phyloP scores from a whole-genome alignment of 1,140 invertebrate genomes.

The Anastrepha ludens region DNA sequence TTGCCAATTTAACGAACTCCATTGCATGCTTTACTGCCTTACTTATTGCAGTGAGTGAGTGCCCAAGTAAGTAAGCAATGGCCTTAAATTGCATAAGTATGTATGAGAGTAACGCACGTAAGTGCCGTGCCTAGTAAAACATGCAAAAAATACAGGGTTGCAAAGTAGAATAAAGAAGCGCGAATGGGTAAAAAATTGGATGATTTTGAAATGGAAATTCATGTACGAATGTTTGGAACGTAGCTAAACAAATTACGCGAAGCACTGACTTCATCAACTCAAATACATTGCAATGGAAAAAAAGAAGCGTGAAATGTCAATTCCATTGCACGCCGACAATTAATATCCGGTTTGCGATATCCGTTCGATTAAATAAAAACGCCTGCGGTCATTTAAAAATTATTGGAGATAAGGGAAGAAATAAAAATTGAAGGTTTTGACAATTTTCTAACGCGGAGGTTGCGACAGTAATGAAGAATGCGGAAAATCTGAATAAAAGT shows the following conservation, averaged over 20 bases:
- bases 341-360: slow-evolving; percentile 41
- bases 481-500: too few species aligned
- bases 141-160: neutral
- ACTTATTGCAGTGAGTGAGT: neutral
- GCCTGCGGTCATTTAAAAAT: slow-evolving; percentile 8
- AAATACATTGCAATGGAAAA: neutral
- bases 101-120: too few species aligned
- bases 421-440: neutral
- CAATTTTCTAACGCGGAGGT: too few species aligned
- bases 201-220: too few species aligned
- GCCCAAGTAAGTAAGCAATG: neutral
- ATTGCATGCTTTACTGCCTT: neutral
- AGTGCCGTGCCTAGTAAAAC: neutral
- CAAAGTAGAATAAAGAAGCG: neutral
- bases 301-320: slow-evolving; percentile 21
- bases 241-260: neutral
- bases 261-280: neutral
- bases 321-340: slow-evolving; percentile 20
- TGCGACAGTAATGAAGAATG: too few species aligned
- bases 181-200: neutral
- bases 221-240: neutral
- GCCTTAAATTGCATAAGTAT: neutral
- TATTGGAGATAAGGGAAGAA: neutral
- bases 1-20: neutral
- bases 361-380: slow-evolving; percentile 39